Evolutionary conservation across 2,797 vertebrate genomes (phyloP), one percentile per base, ranked within the genome.

Genomic region (Enteromius paludinosus): DNA sequence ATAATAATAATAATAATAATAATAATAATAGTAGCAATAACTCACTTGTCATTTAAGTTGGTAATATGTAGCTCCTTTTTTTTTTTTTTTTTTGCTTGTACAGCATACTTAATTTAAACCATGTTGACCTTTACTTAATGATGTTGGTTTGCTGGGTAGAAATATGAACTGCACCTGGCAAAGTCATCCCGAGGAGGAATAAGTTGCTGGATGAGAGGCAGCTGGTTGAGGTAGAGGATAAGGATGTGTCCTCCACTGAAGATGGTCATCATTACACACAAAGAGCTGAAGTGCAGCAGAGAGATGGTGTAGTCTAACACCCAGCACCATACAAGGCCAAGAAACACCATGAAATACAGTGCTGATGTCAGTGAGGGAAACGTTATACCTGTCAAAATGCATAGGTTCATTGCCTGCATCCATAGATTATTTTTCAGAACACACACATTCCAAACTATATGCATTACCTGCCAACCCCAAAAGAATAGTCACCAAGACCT

Each of bases 261-360:
- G 84, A 96, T 92, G 86, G 93, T 88, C 90, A 93, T 92, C 93
- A 95, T 92, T 70, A 96, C 93, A 85, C 94, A 96, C 69, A 96
- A 65, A 18, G 91, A 93, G 89, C 94, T 95, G 89, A 96, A 96
- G 84, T 90, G 65, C 0, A 95, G 89, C 56, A 95, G 70, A 77
- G 90, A 90, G 68, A 96, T 88, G 10, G 91, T 85, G 35, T 88
- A 91, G 41, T 88, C 81, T 59, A 95, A 95, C 1, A 95, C 89
- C 96, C 96, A 96, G 92, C 94, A 95, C 91, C 95, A 95, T 4
- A 96, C 94, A 76, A 96, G 87, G 7, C 90, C 90, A 30, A 97
- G 87, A 86, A 96, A 97, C 28, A 86, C 84, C 69, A 89, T 90
- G 0, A 96, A 96, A 88, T 96, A 96, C 73, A 96, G 80, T 0